Conservation (phyloP, 35 echinoderm and acorn worm genomes). For the Acanthaster planci region DNA sequence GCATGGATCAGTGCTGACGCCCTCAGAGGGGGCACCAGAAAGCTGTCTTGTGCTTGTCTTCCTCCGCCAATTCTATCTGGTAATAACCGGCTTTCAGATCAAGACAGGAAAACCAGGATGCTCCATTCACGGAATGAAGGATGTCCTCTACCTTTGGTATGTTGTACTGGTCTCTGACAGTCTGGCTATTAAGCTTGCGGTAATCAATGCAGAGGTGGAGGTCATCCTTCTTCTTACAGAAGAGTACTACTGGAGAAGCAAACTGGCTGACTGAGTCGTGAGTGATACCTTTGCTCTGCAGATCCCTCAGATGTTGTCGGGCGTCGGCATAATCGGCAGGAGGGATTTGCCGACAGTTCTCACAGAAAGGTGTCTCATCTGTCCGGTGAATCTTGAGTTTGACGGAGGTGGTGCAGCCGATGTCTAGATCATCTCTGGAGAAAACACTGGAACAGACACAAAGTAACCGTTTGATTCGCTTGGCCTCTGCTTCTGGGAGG, state of each 20-base stretch:
- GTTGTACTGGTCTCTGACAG: constrained; percentile 4
- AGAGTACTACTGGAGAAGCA: constrained; percentile 42
- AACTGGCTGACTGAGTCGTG: constrained; percentile 35
- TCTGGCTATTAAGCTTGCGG: constrained; percentile 18
- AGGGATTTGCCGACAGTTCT: constrained; percentile 29
- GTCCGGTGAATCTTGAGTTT: constrained; percentile 11
- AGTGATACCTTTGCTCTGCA: constrained; percentile 44
- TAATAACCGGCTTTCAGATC: constrained; percentile 71
- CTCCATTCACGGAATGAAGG: background rate
- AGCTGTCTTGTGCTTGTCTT: constrained; percentile 62
- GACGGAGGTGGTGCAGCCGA: constrained; percentile 6
- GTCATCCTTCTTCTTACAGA: constrained; percentile 46
- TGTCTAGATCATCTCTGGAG: constrained; percentile 30
- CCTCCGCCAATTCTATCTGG: constrained; percentile 70
- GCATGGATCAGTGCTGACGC: constrained; percentile 72
- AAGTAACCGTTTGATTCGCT: too few species aligned
- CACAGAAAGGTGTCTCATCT: constrained; percentile 34
- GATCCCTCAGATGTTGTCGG: constrained; percentile 19
- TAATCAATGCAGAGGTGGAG: constrained; percentile 45
- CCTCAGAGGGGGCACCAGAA: constrained; percentile 65
- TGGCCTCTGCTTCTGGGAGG: too few species aligned
- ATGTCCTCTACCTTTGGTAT: constrained; percentile 22
- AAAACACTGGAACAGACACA: constrained; percentile 19
- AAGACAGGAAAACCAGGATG: too few species aligned
- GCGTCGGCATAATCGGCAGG: constrained; percentile 30